Percentiles rank a stretch among this genome's conserved stretches.
Evolutionary conservation across 1,140 invertebrate species (phyloP).

Genomic region (Cephus cinctus): DNA sequence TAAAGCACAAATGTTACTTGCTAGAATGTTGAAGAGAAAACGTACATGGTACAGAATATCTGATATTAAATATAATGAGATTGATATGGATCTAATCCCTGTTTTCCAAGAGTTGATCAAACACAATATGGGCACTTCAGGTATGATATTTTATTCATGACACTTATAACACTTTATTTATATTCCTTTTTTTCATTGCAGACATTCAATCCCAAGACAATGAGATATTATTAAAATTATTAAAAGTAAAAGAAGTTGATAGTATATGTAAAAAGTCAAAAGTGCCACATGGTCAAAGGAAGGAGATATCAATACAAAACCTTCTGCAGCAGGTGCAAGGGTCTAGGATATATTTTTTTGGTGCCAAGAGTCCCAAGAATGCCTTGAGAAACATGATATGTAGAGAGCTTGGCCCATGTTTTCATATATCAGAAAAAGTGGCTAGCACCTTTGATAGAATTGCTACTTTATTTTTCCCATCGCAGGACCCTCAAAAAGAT

Average conservation of each 20-base stretch:
- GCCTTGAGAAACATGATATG: slow-evolving; percentile 20
- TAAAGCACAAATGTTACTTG: slow-evolving; percentile 36
- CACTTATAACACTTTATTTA: background rate
- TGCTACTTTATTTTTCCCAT: slow-evolving; percentile 38
- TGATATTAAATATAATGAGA: slow-evolving; percentile 28
- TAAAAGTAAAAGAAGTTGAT: slow-evolving; percentile 33
- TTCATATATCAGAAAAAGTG: slow-evolving; percentile 27
- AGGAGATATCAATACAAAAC: slow-evolving; percentile 25
- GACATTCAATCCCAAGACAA: slow-evolving; percentile 22
- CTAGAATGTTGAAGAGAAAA: slow-evolving; percentile 41
- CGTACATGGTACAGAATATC: slow-evolving; percentile 27
- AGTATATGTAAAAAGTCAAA: slow-evolving; percentile 30
- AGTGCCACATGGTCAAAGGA: slow-evolving; percentile 22
- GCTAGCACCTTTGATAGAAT: slow-evolving; percentile 37
- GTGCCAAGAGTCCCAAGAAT: slow-evolving; percentile 26
- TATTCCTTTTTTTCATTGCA: slow-evolving; percentile 14
- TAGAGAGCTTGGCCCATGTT: slow-evolving; percentile 25
- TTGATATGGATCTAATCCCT: slow-evolving; percentile 22
- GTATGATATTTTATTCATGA: slow-evolving; percentile 14
- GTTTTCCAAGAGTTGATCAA: slow-evolving; percentile 29
- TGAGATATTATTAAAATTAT: slow-evolving; percentile 26
- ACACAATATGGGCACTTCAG: slow-evolving; percentile 25
- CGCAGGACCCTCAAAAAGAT: slow-evolving; percentile 29
- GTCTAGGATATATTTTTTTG: slow-evolving; percentile 30
- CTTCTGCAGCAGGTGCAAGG: slow-evolving; percentile 26